Evolutionary conservation across 2,113 vertebrate species (phyloP), one percentile per base, ranked within the genome.

Genomic region (Vicugna pacos): DNA sequence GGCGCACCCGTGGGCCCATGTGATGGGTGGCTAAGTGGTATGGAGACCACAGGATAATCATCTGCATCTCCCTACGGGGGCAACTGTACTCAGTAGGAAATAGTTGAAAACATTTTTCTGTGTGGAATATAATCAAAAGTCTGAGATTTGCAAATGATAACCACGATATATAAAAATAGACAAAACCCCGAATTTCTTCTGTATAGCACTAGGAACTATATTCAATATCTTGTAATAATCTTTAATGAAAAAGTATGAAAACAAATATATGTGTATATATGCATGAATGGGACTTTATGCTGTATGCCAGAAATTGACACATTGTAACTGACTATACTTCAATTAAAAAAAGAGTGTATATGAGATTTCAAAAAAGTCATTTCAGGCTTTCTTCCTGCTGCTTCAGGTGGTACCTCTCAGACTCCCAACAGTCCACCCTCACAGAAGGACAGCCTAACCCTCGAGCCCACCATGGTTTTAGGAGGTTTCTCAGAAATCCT

Each of bases 1-100:
- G 1, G 0, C 0, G 0, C 2, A n/a, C 69, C 28, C 6, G 0
- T 24, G 24, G 65, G 64, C 38, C 5, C 60, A 14, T 3, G 5
- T 50, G 54, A 32, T 6, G 60, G 20, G n/a, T 12, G 62, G 6
- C 38, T 16, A 35, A 8, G 60, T 20, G 14, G 28, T 26, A 2
- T 16, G 72, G 35, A 0, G 12, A 60, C 16, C 38, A 28, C 3
- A n/a, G n/a, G 20, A 22, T 19, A n/a, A 32, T 77, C 52, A 46
- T 22, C 16, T 52, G 48, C 11, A 17, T 58, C n/a, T 30, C 89
- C n/a, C 22, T 26, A 4, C 0, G 6, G 26, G 22, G 35, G 42
- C 28, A 26, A 19, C 42, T 85, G 88, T 65, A 38, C 46, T 81
- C 60, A 46, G 32, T 2, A 67, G 26, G 7, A 85, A 93, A 82